Conservation (phyloP, 2,888 invertebrate species). For the Trissolcus japonicus region DNA sequence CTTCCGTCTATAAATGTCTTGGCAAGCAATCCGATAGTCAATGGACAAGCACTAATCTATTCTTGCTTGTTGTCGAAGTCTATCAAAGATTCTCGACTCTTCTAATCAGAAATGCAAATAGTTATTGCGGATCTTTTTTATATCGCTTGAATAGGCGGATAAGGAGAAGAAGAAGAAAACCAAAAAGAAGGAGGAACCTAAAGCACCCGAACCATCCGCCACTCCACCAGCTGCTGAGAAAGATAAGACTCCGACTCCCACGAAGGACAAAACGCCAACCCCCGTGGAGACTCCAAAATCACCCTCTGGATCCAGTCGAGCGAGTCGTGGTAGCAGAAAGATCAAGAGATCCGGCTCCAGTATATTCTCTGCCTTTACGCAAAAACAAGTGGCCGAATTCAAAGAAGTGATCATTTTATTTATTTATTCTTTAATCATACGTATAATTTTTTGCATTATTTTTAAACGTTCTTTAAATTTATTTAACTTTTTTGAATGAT, state of each 20-base stretch:
- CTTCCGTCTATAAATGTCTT: slow-evolving; percentile 9
- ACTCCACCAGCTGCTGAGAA: slow-evolving; percentile 77
- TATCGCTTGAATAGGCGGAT: slow-evolving; percentile 83
- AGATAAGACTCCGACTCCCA: slow-evolving; percentile 73
- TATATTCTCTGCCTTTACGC: slow-evolving; percentile 98
- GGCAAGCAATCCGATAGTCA: slow-evolving; percentile 11
- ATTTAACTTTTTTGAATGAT: neutral
- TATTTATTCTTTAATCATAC: neutral
- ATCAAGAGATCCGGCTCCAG: slow-evolving; percentile 93
- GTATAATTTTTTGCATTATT: no score
- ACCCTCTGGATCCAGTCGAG: slow-evolving; percentile 80
- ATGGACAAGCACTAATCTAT: slow-evolving; percentile 18
- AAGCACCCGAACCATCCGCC: slow-evolving; percentile 79
- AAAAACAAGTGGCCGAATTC: slow-evolving; percentile 97
- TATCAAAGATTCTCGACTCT: slow-evolving; percentile 6
- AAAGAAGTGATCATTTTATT: slow-evolving; percentile 83
- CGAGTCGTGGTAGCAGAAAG: slow-evolving; percentile 88
- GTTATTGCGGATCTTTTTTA: neutral
- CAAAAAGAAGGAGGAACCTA: slow-evolving; percentile 86
- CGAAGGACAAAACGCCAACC: slow-evolving; percentile 78
- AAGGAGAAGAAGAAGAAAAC: slow-evolving; percentile 92
- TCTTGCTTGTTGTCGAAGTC: slow-evolving; percentile 16
- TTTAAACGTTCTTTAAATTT: neutral
- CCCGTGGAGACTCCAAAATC: slow-evolving; percentile 75
- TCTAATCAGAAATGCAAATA: neutral